Evolutionary conservation across 2,113 vertebrate genomes (phyloP), one percentile per base, ranked within the genome.

Genomic region (Prionailurus viverrinus): DNA sequence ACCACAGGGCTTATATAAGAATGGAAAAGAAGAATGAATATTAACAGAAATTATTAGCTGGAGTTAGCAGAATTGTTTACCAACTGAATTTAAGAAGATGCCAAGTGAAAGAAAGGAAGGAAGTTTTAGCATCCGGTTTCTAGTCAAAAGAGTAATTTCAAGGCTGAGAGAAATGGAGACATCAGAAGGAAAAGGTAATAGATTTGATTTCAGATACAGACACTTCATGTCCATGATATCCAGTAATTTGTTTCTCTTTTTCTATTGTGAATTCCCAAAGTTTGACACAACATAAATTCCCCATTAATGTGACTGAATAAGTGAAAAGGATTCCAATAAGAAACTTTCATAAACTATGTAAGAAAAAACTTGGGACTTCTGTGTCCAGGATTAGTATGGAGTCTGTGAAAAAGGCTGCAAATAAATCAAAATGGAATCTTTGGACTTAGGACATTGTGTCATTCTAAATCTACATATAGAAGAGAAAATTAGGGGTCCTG

Each of bases 351-450:
- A 89, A 89, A 93, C n/a, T n/a, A 89, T 16, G 4, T 41, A 74
- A 80, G 41, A 63, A 61, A 68, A 45, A 79, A 48, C 25, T 7
- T 53, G 5, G 7, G 7, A 84, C 16, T 51, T 63, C 13, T 65
- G 33, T 91, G 55, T 39, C 45, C 61, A 73, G 53, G 31, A 80
- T 58, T 33, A 82, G 45, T 51, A 48, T 41, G 0, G 2, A 71
- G 41, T 93, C 45, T 84, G 65, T 74, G 14, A n/a, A 65, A 85
- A 83, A 89, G 48, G 19, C n/a, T 68, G 16, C 13, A 74, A 48
- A 66, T 65, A 71, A 85, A 71, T 45, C 51, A 83, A 95, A 94
- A 80, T 7, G n/a, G 81, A 85, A 74, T 91, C 78, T 86, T 84
- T 69, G 61, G 63, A 51, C 91, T 88, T 84, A 76, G 55, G 18